Base-by-base conservation (phyloP, 1,140 invertebrate genomes). In the Saccostrea echinata region DNA sequence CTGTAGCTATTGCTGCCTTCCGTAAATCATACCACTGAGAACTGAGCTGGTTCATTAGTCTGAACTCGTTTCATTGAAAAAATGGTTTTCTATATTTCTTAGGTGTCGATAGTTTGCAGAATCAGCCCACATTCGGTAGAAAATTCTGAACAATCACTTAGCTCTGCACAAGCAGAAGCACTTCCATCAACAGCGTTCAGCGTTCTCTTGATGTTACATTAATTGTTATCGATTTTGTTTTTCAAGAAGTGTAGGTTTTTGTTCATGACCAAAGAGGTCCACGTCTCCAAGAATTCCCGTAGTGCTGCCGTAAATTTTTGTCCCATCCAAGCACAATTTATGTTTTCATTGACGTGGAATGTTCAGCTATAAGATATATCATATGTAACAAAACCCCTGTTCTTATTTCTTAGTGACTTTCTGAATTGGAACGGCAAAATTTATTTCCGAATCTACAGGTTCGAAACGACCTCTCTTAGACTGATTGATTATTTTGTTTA, bases 271-370 rank as follows among this genome's bases (percentile, higher is more conserved):
- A 80, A 86, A 86, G 16, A 86, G 51, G n/a, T 86, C 85, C 3
- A 86, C 68, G 76, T 86, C 85, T 52, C 85, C 85, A 13, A 86
- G 85, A 76, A 24, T 80, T 76, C 85, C 85, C 3, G 85, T 71
- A 3, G 13, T 86, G 71, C 85, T 86, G 35, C 33, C 68, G n/a
- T 86, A 76, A 24, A 86, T 86, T 53, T 86, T 86, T 52, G 76
- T 86, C 21, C 85, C 85, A 53, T 86, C 85, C 18, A 86, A 53
- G n/a, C 85, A 80, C 12, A 86, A 52, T 24, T 86, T 84, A 52
- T 84, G 43, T 86, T 76, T 86, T 51, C 21, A 43, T 21, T 18
- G 27, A 0, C 24, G 85, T 76, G 9, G 35, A 43, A 9, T 71
- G 64, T 33, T 52, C 18, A 51, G 85, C 61, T 57, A 86, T n/a